Percentiles rank a stretch among this genome's conserved stretches.
Evolutionary conservation across 2,888 invertebrate genomes (phyloP).

Genomic region (Nephrotoma guestfalica): DNA sequence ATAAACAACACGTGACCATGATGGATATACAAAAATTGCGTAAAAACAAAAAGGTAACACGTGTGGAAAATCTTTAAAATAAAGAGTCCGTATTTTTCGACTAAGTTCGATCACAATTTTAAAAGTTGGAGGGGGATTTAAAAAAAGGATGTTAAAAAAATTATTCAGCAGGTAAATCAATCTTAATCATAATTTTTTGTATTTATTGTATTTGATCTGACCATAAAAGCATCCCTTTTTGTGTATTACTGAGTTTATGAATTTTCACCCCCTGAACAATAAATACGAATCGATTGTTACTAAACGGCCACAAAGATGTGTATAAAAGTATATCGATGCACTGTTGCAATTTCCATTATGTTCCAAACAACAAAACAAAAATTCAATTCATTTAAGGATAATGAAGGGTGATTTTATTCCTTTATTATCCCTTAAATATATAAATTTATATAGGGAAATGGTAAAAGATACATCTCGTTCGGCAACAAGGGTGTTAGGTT

Average conservation of each 20-base stretch:
- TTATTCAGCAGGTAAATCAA: neutral
- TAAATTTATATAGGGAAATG: neutral
- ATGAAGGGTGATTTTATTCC: conserved; percentile 1
- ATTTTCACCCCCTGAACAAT: neutral
- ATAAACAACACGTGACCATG: neutral
- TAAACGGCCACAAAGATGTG: conserved; percentile 3
- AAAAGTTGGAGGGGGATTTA: neutral
- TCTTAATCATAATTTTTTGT: neutral
- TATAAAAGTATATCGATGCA: neutral
- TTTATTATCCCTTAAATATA: neutral
- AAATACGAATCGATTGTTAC: neutral
- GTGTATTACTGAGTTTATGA: neutral
- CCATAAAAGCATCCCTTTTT: neutral
- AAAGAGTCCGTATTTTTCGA: neutral
- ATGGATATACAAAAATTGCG: neutral
- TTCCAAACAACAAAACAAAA: neutral
- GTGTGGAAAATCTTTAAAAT: neutral
- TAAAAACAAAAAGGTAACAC: neutral
- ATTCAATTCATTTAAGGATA: neutral
- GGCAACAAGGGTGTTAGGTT: neutral
- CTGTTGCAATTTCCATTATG: neutral
- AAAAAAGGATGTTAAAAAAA: neutral
- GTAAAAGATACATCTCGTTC: neutral
- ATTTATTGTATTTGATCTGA: neutral
- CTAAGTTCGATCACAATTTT: neutral